Evolutionary conservation across 2,797 vertebrate genomes (phyloP), one percentile per base, ranked within the genome.

Genomic region (Anguilla pacifica): DNA sequence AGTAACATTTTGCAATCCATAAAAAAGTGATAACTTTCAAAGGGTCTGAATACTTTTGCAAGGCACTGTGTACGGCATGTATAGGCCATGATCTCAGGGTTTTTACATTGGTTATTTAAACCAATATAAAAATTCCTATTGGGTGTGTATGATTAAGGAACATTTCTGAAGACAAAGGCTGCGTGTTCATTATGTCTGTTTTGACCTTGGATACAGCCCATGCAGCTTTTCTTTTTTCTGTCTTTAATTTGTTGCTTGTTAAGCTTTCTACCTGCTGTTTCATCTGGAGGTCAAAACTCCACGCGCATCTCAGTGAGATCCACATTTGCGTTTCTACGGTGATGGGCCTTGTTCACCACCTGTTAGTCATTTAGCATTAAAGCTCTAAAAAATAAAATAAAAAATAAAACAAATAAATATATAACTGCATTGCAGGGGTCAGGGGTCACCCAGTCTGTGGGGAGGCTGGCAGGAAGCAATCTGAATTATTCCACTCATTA

Each of bases 251-350:
- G 19, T 82, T 22, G 17, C 19, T 74, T 51, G 6, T 49, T 25
- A 43, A 87, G 51, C 84, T 61, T 35, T 67, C 72, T 77, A 84
- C 86, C 83, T 87, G 43, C 72, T 83, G 10, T 15, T 31, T 15
- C 49, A 85, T 72, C 35, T 86, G 81, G 64, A 43, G 86, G 84
- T 85, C 89, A 90, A 88, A 86, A 91, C 87, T 72, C 61, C 86
- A 88, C 51, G 22, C 35, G 28, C 11, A 59, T 67, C 86, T 77
- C 83, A 89, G 85, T 85, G 81, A 51, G 83, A 81, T 89, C 87
- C 77, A 86, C 61, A 88, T 85, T 39, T 4, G 49, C 25, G 43
- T 46, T 49, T 43, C 19, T 22, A 77, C 3, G 22, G 39, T 9
- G 22, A 81, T 9, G 49, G 6, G 7, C 22, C 64, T 43, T 79